Evolutionary conservation across 2,113 vertebrate species (phyloP), one percentile per base, ranked within the genome.

Genomic region (Amphiprion percula): DNA sequence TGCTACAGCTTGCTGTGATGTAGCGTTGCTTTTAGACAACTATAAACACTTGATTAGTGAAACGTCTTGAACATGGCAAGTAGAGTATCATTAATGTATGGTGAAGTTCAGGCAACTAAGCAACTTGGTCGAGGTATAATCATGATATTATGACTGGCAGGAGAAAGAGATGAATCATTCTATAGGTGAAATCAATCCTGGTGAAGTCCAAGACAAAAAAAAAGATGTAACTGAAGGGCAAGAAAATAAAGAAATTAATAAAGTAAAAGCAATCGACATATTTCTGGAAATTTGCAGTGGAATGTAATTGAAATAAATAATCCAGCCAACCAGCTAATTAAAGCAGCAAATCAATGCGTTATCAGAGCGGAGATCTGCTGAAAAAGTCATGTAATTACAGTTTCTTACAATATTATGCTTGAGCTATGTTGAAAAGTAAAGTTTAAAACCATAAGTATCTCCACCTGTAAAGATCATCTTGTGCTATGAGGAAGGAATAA

Each of bases 251-350:
- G 41, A 5, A 79, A 74, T 87, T 74, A 71, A 74, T 69, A 77
- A 63, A 26, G 16, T 60, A 68, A 67, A 77, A 60, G 47, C 52
- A 53, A 80, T 82, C 10, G 49, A 79, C 71, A 82, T 24, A 62
- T 80, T 75, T 73, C 61, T 75, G 56, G 56, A 69, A 39, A 41
- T 61, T 68, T 72, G 39, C 59, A 72, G 46, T 30, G 26, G 60
- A 44, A 46, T 49, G 30, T 74, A 77, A 84, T 60, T 77, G 41
- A 86, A 80, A 85, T 66, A 62, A 83, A 87, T 77, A 74, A 78
- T 30, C 28, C 52, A 15, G 64, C 72, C 60, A 75, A 64, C 23
- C 66, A 68, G 56, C 44, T 82, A 76, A 87, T 83, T 67, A 81
- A 77, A 72, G 23, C 60, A 50, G 66, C 24, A 37, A 72, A 68